A percentile compares a stretch with the other conserved stretches of the same genome.
These are phyloP conservation scores for Monomorium pharaonis DNA, from an alignment of 1,140 invertebrate genomes.

Conservation along the genomic window DNA sequence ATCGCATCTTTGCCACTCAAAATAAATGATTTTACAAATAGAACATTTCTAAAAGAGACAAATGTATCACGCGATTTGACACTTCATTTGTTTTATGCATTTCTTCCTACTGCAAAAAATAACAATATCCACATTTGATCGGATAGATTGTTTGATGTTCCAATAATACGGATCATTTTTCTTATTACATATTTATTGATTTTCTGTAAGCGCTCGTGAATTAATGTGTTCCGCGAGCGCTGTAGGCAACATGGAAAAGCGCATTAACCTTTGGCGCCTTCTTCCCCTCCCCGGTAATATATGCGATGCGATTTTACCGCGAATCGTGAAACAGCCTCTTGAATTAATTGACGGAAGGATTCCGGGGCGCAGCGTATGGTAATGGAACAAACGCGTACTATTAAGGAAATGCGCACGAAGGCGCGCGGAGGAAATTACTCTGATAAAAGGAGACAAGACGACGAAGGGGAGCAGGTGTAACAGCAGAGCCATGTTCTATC, in stretches of 20 bases:
- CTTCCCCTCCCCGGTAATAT: neutral
- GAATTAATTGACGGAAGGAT: conserved; percentile 50
- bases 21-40: neutral
- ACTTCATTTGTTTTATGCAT: neutral
- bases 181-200: neutral
- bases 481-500: conserved; percentile 57
- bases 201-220: neutral
- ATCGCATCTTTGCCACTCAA: neutral
- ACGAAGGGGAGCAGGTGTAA: neutral
- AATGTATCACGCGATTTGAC: neutral
- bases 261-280: neutral
- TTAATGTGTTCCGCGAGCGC: neutral
- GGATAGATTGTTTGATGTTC: neutral
- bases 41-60: neutral
- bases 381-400: conserved; percentile 35
- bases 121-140: neutral
- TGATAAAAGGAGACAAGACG: conserved; percentile 36
- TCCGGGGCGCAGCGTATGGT: neutral
- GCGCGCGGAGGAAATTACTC: conserved; percentile 17
- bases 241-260: neutral
- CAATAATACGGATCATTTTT: neutral
- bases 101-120: neutral
- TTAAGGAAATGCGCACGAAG: conserved; percentile 11
- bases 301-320: neutral
- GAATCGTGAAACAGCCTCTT: conserved; percentile 7